A percentile compares a stretch with the other conserved stretches of the same genome.
Conservation (phyloP, 2,113 vertebrate genomes). For the Cottus gobio region DNA sequence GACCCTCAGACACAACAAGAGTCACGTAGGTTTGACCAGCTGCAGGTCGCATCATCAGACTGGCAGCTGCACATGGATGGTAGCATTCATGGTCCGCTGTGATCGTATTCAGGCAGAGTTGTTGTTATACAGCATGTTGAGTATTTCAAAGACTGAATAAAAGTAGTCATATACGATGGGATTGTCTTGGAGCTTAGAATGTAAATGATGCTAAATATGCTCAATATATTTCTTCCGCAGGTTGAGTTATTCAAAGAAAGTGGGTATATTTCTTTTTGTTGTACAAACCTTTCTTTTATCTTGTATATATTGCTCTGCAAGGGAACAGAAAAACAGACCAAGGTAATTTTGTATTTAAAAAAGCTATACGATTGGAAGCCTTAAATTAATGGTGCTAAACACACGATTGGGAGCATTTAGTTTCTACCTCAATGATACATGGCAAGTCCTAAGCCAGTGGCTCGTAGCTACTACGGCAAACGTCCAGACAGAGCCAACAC, state of each 20-base stretch:
- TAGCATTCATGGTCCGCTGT: background rate
- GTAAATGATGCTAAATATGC: background rate
- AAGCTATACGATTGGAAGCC: background rate
- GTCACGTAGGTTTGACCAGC: constrained; percentile 61
- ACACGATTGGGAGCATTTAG: too few species aligned
- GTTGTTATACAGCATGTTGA: background rate
- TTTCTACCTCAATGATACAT: too few species aligned
- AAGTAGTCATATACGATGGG: background rate
- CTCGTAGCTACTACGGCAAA: too few species aligned
- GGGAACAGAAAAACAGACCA: background rate
- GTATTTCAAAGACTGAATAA: constrained; percentile 4
- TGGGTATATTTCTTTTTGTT: background rate
- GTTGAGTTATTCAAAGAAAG: background rate
- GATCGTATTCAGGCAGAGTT: background rate
- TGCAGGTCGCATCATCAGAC: constrained; percentile 42
- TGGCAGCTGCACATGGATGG: constrained; percentile 1
- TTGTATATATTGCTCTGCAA: background rate
- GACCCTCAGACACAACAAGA: constrained; percentile 59
- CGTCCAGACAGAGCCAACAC: background rate
- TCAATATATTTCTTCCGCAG: background rate
- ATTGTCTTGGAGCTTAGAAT: background rate
- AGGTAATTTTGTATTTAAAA: background rate
- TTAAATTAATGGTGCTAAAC: background rate
- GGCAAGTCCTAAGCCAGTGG: too few species aligned
- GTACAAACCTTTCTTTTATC: background rate